Evolutionary conservation across 2,888 invertebrate genomes (phyloP).

Genomic region (Eulithis testata): DNA sequence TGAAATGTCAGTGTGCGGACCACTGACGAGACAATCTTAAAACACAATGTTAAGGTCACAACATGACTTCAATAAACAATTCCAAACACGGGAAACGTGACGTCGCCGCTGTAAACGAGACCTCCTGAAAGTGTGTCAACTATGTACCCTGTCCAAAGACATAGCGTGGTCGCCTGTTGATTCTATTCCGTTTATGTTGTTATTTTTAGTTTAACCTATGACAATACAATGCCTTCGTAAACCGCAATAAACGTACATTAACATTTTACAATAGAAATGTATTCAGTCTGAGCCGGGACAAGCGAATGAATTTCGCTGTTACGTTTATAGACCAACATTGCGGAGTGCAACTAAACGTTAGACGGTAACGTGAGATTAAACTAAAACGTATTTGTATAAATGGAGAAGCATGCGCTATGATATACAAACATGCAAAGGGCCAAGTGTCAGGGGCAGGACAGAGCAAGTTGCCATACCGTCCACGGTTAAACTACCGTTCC

Average conservation of each 20-base stretch:
- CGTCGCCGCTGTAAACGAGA: slow-evolving; percentile 72
- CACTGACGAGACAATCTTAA: slow-evolving; percentile 83
- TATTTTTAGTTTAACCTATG: slow-evolving; percentile 44
- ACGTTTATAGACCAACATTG: slow-evolving; percentile 20
- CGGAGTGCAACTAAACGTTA: slow-evolving; percentile 12
- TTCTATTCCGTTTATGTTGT: slow-evolving; percentile 41
- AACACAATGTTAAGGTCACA: slow-evolving; percentile 83
- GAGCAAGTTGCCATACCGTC: slow-evolving; percentile 65
- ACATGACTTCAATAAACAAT: slow-evolving; percentile 84
- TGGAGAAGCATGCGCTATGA: slow-evolving; percentile 43
- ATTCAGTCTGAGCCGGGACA: slow-evolving; percentile 37
- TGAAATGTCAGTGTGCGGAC: slow-evolving; percentile 82
- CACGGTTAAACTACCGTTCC: slow-evolving; percentile 70
- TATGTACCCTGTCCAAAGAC: slow-evolving; percentile 63
- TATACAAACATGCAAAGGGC: slow-evolving; percentile 58
- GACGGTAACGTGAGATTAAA: slow-evolving; percentile 24
- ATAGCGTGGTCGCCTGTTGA: slow-evolving; percentile 60
- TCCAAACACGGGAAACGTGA: slow-evolving; percentile 81
- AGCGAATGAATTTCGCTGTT: slow-evolving; percentile 28
- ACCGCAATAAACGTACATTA: slow-evolving; percentile 31
- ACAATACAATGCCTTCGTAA: slow-evolving; percentile 35
- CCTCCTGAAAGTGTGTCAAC: slow-evolving; percentile 78
- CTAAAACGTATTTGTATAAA: slow-evolving; percentile 29
- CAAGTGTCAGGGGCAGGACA: slow-evolving; percentile 65
- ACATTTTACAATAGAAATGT: slow-evolving; percentile 41